Percentiles rank a stretch among this genome's conserved stretches.
Conservation (phyloP, 2,888 invertebrate species). For the Brachycybe producta region DNA sequence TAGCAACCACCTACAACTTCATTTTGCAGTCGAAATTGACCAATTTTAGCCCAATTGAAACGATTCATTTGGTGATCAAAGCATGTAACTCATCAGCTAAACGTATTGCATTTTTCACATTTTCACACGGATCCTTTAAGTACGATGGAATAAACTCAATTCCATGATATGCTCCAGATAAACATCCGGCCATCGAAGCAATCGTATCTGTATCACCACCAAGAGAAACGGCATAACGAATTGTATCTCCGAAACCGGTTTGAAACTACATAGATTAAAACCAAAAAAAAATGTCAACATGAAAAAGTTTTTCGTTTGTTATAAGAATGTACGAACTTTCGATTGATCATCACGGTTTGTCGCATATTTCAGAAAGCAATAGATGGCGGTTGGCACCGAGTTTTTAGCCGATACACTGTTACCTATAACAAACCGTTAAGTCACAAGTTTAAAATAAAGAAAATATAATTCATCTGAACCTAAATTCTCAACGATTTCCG, state of each 20-base stretch:
- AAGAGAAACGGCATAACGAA: constrained; percentile 28
- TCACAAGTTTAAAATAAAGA: neutral
- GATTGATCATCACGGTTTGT: neutral
- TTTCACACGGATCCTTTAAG: constrained; percentile 48
- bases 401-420: neutral
- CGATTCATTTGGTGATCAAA: no score
- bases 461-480: neutral
- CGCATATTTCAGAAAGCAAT: constrained; percentile 8
- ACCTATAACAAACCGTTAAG: neutral
- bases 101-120: constrained; percentile 38
- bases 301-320: no score
- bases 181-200: constrained; percentile 48
- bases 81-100: constrained; percentile 38
- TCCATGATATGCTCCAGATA: constrained; percentile 54
- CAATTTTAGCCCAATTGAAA: no score
- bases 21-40: no score
- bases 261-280: neutral
- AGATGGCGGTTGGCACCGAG: constrained; percentile 9
- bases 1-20: no score
- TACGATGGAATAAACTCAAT: constrained; percentile 41
- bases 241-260: constrained; percentile 8
- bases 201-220: constrained; percentile 69
- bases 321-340: neutral
- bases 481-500: constrained; percentile 2
- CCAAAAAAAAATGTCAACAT: neutral